Evolutionary conservation across 2,113 vertebrate species (phyloP).

Genomic region (Ictalurus punctatus): DNA sequence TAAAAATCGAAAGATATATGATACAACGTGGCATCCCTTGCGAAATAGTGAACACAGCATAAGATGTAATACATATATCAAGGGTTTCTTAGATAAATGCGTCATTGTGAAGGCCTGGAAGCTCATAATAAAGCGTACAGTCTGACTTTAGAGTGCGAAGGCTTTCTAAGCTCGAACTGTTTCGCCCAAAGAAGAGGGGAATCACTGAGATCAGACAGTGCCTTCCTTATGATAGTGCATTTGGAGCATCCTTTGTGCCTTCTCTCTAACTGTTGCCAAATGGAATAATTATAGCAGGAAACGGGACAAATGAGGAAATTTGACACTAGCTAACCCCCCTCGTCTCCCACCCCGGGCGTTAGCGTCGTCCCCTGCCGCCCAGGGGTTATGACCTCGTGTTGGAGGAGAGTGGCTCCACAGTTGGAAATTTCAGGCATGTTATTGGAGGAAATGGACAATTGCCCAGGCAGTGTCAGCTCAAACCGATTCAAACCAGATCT

Average conservation of each 20-base stretch:
- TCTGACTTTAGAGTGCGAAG: background rate
- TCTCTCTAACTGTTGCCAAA: slow-evolving; percentile 55
- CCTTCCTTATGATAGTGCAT: slow-evolving; percentile 29
- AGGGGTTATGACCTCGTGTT: slow-evolving; percentile 74
- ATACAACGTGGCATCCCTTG: background rate
- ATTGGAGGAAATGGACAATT: slow-evolving; percentile 56
- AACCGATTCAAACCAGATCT: slow-evolving; percentile 16
- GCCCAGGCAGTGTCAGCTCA: slow-evolving; percentile 50
- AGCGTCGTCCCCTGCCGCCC: slow-evolving; percentile 70
- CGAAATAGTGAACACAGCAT: slow-evolving; percentile 32
- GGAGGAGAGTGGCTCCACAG: slow-evolving; percentile 38
- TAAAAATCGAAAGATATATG: background rate
- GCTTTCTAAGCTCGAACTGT: background rate
- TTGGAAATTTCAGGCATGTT: slow-evolving; percentile 73
- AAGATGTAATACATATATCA: slow-evolving; percentile 30
- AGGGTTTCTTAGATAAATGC: slow-evolving; percentile 42
- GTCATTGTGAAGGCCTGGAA: slow-evolving; percentile 45
- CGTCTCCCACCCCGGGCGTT: slow-evolving; percentile 59
- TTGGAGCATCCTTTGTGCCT: slow-evolving; percentile 40
- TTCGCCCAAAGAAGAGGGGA: slow-evolving; percentile 7
- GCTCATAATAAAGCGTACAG: slow-evolving; percentile 14
- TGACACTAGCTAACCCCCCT: slow-evolving; percentile 71
- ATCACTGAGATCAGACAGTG: slow-evolving; percentile 34
- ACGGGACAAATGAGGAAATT: slow-evolving; percentile 67
- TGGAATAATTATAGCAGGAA: slow-evolving; percentile 70